phyloP scores from a whole-genome alignment of 2,888 invertebrate genomes.

The Agonopterix alstromeriana region DNA sequence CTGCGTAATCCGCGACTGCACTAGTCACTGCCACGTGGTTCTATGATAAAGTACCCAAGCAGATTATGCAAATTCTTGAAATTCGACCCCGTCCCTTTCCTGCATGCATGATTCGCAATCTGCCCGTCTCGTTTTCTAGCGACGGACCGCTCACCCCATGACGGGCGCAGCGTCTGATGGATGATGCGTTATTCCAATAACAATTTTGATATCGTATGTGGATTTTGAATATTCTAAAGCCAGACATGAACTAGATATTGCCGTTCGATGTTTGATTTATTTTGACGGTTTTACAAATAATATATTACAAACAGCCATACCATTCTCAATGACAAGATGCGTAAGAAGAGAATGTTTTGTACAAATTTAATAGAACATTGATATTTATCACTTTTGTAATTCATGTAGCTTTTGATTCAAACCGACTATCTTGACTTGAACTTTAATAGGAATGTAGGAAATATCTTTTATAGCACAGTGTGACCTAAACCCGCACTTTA shows the following conservation, averaged over 20 bases:
- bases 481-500: no score
- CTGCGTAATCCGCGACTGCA: slow-evolving; percentile 70
- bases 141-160: slow-evolving; percentile 57
- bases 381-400: no score
- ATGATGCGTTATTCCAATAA: slow-evolving; percentile 76
- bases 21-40: slow-evolving; percentile 76
- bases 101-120: slow-evolving; percentile 21
- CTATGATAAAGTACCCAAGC: slow-evolving; percentile 74
- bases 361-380: no score
- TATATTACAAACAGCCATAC: no score
- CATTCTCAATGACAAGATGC: no score
- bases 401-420: no score
- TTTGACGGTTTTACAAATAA: slow-evolving; percentile 4
- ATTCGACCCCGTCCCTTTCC: slow-evolving; percentile 49
- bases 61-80: slow-evolving; percentile 76
- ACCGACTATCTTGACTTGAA: no score
- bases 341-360: no score
- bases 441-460: no score
- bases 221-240: slow-evolving; percentile 61
- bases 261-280: slow-evolving; percentile 16
- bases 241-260: slow-evolving; percentile 30
- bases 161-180: slow-evolving; percentile 66
- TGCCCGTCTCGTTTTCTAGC: slow-evolving; percentile 35
- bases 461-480: no score
- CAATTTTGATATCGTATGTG: slow-evolving; percentile 66